These are phyloP conservation scores for Cinara cedri DNA, from an alignment of 2,888 invertebrate genomes.

Conservation along the genomic window DNA sequence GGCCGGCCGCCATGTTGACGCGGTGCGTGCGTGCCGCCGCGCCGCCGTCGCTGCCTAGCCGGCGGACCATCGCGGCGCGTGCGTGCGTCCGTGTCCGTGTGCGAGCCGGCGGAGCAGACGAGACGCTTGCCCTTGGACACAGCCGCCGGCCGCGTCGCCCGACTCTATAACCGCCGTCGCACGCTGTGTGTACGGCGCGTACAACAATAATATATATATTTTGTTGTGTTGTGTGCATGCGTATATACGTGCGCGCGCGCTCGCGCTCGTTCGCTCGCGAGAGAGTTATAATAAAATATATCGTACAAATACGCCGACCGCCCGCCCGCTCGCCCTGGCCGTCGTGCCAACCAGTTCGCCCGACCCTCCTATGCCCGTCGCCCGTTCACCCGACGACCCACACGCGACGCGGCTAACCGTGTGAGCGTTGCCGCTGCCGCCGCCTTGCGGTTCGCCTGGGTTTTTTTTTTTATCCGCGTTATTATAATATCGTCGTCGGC, in stretches of 20 bases:
- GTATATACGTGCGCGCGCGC: not conserved
- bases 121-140: conserved; percentile 57
- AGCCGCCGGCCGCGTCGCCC: conserved; percentile 40
- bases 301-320: conserved; percentile 36
- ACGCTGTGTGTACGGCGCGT: not conserved
- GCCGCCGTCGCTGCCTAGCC: not conserved
- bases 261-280: not conserved
- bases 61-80: conserved; percentile 16
- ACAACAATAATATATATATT: conserved; percentile 20
- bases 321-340: conserved; percentile 13
- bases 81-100: conserved; percentile 37
- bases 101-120: conserved; percentile 32
- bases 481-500: not conserved
- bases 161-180: conserved; percentile 11
- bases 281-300: conserved; percentile 4
- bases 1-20: conserved; percentile 52
- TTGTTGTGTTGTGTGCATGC: conserved; percentile 4
- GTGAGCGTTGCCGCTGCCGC: not conserved
- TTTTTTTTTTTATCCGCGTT: not conserved
- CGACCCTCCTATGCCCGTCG: conserved; percentile 51
- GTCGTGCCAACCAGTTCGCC: conserved; percentile 54
- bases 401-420: conserved; percentile 35
- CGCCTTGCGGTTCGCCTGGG: conserved; percentile 5
- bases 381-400: conserved; percentile 29
- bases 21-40: conserved; percentile 39